Conservation (phyloP, 2,113 vertebrate species). For the Rallus limicola region DNA sequence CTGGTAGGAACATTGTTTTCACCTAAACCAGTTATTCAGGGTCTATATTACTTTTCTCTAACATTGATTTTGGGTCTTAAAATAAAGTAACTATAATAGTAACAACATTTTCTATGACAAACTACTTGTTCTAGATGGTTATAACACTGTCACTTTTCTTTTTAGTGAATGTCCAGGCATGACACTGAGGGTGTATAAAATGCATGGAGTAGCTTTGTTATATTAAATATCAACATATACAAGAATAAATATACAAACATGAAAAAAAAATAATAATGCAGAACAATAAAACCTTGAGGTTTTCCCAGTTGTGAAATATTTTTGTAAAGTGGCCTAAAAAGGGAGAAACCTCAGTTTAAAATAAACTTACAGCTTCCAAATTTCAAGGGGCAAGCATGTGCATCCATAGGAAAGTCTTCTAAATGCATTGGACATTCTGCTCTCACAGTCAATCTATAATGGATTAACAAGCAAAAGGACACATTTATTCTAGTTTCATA, state of each 20-base stretch:
- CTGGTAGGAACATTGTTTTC: not conserved
- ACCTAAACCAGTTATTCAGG: not conserved
- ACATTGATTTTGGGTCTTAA: not conserved
- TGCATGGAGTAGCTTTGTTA: not conserved
- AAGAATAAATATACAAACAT: not conserved
- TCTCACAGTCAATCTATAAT: constrained; percentile 92
- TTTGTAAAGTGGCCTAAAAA: not conserved
- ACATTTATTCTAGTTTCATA: constrained; percentile 49
- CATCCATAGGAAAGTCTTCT: constrained; percentile 98
- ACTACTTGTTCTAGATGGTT: not conserved
- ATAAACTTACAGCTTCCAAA: constrained; percentile 96
- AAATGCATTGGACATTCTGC: constrained; percentile 98
- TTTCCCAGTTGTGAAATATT: not conserved
- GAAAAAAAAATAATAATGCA: not conserved
- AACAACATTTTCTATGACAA: not conserved
- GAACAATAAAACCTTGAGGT: not conserved
- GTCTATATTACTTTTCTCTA: not conserved
- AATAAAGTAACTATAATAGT: not conserved
- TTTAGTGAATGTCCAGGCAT: not conserved
- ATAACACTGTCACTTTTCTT: not conserved
- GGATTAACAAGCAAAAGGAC: constrained; percentile 60
- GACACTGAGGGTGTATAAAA: not conserved
- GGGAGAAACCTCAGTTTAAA: constrained; percentile 39
- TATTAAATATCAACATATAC: not conserved
- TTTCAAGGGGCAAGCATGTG: constrained; percentile 95